Conservation (phyloP, 2,888 invertebrate genomes). For the Cloeon dipterum region DNA sequence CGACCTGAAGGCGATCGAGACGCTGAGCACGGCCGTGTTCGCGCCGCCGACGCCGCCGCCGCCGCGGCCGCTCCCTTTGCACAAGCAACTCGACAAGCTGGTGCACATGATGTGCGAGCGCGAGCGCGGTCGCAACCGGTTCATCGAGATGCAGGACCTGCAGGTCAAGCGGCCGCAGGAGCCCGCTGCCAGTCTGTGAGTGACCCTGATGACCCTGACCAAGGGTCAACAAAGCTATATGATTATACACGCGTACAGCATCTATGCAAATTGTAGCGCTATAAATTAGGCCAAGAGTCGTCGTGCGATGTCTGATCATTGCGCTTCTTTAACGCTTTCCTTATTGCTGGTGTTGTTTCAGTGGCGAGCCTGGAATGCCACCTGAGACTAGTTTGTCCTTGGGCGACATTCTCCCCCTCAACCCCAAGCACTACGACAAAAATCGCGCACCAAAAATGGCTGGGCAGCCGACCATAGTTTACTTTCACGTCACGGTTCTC, state of each 20-base stretch:
- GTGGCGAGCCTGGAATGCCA: constrained; percentile 3
- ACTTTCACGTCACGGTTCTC: constrained; percentile 75
- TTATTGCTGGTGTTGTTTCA: not conserved
- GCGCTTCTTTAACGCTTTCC: not conserved
- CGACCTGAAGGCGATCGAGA: constrained; percentile 6
- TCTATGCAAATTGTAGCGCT: no score
- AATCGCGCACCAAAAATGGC: constrained; percentile 67
- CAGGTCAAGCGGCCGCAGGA: constrained; percentile 3
- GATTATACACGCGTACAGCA: no score
- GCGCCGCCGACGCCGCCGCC: constrained; percentile 9
- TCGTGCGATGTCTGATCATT: not conserved
- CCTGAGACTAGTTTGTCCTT: constrained; percentile 45
- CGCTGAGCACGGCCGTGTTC: constrained; percentile 8
- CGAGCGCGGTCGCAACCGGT: constrained; percentile 10
- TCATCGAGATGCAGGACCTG: constrained; percentile 9
- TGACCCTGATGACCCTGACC: constrained; percentile 2
- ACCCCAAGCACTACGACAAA: constrained; percentile 71
- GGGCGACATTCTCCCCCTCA: constrained; percentile 62
- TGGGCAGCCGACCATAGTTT: constrained; percentile 70
- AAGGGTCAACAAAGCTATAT: no score
- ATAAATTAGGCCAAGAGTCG: not conserved
- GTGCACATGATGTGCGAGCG: constrained; percentile 10
- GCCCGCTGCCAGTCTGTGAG: constrained; percentile 4
- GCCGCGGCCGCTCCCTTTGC: constrained; percentile 7
- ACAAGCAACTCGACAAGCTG: constrained; percentile 10